Evolutionary conservation across 2,888 invertebrate species (phyloP).

Genomic region (Drosophila mimica): DNA sequence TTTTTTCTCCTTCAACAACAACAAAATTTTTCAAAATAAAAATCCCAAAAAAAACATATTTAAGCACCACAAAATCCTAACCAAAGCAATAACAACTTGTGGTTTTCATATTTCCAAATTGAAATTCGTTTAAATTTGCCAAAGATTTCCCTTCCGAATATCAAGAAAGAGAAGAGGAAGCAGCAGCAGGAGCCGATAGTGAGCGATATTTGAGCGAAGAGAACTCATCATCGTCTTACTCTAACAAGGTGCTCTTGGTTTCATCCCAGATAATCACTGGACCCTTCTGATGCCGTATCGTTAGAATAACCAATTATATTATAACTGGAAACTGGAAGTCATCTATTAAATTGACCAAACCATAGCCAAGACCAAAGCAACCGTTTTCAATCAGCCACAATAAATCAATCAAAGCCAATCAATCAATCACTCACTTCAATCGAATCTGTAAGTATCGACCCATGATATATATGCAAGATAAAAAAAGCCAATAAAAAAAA

Average conservation of each 20-base stretch:
- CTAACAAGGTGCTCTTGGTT: slow-evolving; percentile 16
- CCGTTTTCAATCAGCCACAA: slow-evolving; percentile 8
- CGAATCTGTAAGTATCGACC: slow-evolving; percentile 26
- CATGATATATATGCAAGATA: no score
- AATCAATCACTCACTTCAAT: slow-evolving; percentile 21
- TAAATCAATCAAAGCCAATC: slow-evolving; percentile 10
- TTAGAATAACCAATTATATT: neutral
- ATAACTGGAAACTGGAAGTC: slow-evolving; percentile 7
- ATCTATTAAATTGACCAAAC: neutral
- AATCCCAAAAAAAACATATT: slow-evolving; percentile 44
- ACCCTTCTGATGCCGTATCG: slow-evolving; percentile 8
- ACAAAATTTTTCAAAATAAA: slow-evolving; percentile 58
- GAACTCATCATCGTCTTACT: neutral
- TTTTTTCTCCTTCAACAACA: slow-evolving; percentile 51
- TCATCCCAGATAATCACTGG: slow-evolving; percentile 12
- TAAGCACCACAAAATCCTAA: slow-evolving; percentile 22
- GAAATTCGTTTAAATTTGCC: slow-evolving; percentile 23
- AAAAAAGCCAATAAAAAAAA: no score
- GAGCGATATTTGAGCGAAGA: neutral
- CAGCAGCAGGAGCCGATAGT: slow-evolving; percentile 9
- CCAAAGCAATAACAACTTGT: slow-evolving; percentile 16
- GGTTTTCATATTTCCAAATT: slow-evolving; percentile 11
- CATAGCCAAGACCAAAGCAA: slow-evolving; percentile 9
- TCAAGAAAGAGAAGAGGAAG: no score
- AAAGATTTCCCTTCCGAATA: neutral